A percentile compares a stretch with the other conserved stretches of the same genome.
Evolutionary conservation across 2,888 invertebrate genomes (phyloP).

Genomic region (Tetragonisca angustula): DNA sequence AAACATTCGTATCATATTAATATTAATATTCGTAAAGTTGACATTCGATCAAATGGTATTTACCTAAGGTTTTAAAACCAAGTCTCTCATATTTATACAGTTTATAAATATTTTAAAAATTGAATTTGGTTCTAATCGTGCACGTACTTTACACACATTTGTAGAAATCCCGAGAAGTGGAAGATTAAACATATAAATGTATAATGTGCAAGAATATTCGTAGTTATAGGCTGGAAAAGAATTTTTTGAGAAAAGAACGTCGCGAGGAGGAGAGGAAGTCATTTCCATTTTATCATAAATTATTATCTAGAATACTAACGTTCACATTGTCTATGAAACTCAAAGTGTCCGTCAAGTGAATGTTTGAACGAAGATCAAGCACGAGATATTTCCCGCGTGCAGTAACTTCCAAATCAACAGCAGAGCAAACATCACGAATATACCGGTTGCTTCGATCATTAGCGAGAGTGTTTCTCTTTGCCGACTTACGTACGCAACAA

Average conservation of each 20-base stretch:
- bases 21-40: too few relatives aligned
- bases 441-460: background rate
- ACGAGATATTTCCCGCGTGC: background rate
- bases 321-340: background rate
- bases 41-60: too few relatives aligned
- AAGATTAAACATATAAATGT: background rate
- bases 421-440: background rate
- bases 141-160: background rate
- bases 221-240: background rate
- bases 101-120: background rate
- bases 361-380: too few relatives aligned
- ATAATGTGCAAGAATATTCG: background rate
- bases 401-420: background rate
- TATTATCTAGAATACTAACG: background rate
- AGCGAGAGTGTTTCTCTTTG: background rate
- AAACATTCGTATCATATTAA: too few relatives aligned
- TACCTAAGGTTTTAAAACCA: too few relatives aligned
- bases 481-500: constrained; percentile 16
- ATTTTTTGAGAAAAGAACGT: background rate
- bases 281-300: background rate
- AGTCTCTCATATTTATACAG: too few relatives aligned
- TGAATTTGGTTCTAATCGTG: background rate
- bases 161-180: background rate
- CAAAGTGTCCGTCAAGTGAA: background rate
- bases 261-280: background rate